These are phyloP conservation scores for Crotalus tigris DNA, from an alignment of 2,113 vertebrate species.

Conservation along the genomic window DNA sequence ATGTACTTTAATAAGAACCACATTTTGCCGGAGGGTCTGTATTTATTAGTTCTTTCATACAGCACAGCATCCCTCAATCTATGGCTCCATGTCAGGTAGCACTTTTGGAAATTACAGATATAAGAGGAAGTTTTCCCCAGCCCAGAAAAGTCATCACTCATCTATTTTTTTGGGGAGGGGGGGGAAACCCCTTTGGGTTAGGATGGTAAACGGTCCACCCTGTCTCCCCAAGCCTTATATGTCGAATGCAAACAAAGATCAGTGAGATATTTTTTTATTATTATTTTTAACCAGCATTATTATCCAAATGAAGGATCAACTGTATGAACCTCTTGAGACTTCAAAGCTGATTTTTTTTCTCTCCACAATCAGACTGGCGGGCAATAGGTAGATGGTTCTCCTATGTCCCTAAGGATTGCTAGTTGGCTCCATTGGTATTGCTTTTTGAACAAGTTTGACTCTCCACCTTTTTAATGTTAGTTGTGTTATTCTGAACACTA, in stretches of 20 bases:
- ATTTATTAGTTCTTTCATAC: neutral
- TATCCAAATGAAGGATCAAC: neutral
- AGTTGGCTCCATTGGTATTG: neutral
- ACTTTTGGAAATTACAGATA: neutral
- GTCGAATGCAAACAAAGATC: neutral
- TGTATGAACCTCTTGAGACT: neutral
- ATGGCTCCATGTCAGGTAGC: neutral
- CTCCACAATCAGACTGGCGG: neutral
- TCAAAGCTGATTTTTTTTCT: neutral
- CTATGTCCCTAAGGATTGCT: neutral
- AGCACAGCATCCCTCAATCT: neutral
- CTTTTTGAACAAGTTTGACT: neutral
- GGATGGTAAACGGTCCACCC: neutral
- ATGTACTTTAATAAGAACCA: neutral
- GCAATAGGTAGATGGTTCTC: neutral
- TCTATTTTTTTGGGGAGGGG: too few relatives aligned
- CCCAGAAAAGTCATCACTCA: neutral
- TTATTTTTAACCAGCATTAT: neutral
- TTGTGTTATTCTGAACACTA: neutral
- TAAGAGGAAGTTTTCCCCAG: fast-evolving
- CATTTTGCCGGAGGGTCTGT: constrained; percentile 3
- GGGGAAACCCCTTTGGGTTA: neutral
- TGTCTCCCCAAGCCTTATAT: neutral
- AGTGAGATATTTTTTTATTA: neutral
- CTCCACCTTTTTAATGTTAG: neutral